phyloP scores from a whole-genome alignment of 2,888 invertebrate species.

The Lithophane leautieri region DNA sequence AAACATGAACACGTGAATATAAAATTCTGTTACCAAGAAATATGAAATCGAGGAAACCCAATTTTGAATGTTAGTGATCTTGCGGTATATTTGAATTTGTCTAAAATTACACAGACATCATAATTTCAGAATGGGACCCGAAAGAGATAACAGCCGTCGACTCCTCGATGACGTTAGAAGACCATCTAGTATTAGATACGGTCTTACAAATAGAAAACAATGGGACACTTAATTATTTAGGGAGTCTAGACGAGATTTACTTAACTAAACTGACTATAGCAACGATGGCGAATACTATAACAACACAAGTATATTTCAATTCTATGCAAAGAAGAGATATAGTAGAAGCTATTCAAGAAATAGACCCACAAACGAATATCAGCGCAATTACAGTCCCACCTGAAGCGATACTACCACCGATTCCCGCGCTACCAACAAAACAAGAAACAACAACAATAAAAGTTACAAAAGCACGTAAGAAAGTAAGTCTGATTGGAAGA shows the following conservation, averaged over 20 bases:
- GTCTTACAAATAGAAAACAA: slow-evolving; percentile 80
- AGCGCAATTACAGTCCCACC: slow-evolving; percentile 2
- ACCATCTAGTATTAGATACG: slow-evolving; percentile 78
- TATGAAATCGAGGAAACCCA: not conserved
- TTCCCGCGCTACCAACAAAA: not conserved
- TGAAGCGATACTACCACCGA: not conserved
- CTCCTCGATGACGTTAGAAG: slow-evolving; percentile 75
- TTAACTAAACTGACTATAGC: slow-evolving; percentile 80
- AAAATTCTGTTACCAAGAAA: not conserved
- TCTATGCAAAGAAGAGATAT: slow-evolving; percentile 76
- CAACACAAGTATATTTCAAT: slow-evolving; percentile 67
- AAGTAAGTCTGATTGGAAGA: slow-evolving; percentile 76
- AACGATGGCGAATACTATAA: slow-evolving; percentile 71
- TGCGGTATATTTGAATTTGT: not conserved
- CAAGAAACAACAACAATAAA: slow-evolving; percentile 14
- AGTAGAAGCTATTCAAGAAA: slow-evolving; percentile 56
- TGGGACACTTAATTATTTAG: slow-evolving; percentile 71
- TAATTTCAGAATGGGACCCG: slow-evolving; percentile 76
- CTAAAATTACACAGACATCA: slow-evolving; percentile 30
- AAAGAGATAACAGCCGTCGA: slow-evolving; percentile 70
- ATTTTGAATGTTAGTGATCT: not conserved
- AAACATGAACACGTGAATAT: not conserved
- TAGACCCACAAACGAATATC: slow-evolving; percentile 23
- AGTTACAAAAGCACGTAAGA: slow-evolving; percentile 57
- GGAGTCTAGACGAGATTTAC: slow-evolving; percentile 81